Base-by-base conservation (phyloP, 2,797 vertebrate genomes). In the Austrolebias charrua region DNA sequence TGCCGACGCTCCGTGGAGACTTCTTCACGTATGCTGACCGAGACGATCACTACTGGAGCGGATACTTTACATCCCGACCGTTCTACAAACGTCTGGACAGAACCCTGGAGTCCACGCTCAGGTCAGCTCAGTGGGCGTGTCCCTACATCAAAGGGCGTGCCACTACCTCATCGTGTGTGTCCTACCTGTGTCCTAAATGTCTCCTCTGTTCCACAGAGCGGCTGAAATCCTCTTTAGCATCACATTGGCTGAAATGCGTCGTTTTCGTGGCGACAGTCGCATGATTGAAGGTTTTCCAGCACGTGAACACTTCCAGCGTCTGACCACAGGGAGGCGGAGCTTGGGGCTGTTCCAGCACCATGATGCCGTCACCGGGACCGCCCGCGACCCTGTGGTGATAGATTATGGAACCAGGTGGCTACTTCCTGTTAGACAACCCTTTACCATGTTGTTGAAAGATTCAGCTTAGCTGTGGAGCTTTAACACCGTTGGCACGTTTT, bases 11-110 rank as follows among this genome's bases (percentile, higher is more conserved):
- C 10, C 91, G 94, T 33, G 96, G 96, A 42, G 96, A 98, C 89
- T 98, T 98, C 86, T 98, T 98, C 86, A 97, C 96, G 0, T 98
- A 98, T 4, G 95, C 96, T 0, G 96, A 98, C 90, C 90, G 95
- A 35, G 96, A 98, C 20, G 94, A 98, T 76, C 95, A 98, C 77
- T 98, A 98, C 75, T 98, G 96, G 96, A 98, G 95, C 60, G 96
- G 96, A 2, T 98, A 95, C 84, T 98, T 94, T 80, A 98, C 96
- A 31, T 98, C 96, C 0, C 92, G 96, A 38, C 96, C 96, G 0
- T 98, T 98, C 69, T 98, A 97, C 78, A 98, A 97, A 59, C 88
- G 92, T 0, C 85, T 97, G 35, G 95, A 96, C 81, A 86, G 96
- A 52, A 78, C 86, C n/a, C 70, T 96, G 83, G 95, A 97, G 79